A percentile compares a stretch with the other conserved stretches of the same genome.
Conservation (phyloP, 2,797 vertebrate genomes). For the Platyrinchus mystaceus region DNA sequence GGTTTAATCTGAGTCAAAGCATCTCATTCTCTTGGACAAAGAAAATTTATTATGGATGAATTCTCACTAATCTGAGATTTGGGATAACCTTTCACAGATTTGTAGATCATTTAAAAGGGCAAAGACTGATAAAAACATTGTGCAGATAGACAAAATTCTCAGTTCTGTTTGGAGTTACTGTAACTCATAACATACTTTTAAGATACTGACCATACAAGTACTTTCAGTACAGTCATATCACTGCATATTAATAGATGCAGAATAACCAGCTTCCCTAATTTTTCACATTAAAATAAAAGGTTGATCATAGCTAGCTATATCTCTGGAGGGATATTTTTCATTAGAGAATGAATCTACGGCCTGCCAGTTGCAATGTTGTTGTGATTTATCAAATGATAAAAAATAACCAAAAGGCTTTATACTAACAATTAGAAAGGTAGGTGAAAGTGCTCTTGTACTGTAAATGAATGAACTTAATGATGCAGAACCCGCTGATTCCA, state of each 20-base stretch:
- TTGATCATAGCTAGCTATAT: neutral
- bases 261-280: neutral
- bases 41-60: neutral
- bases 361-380: neutral
- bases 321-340: neutral
- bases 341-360: neutral
- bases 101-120: neutral
- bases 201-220: neutral
- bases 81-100: neutral
- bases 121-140: neutral
- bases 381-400: neutral
- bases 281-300: neutral
- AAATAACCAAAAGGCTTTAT: neutral
- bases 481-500: neutral
- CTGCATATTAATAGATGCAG: neutral
- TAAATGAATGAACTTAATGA: slow-evolving; percentile 28
- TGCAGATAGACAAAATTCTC: neutral
- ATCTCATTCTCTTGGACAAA: neutral
- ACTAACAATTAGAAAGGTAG: slow-evolving; percentile 9
- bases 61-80: neutral
- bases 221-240: neutral
- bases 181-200: neutral
- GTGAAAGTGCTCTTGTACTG: neutral
- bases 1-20: neutral
- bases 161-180: neutral